Evolutionary conservation across 2,113 vertebrate genomes (phyloP), one percentile per base, ranked within the genome.

Genomic region (Ascaphus truei): DNA sequence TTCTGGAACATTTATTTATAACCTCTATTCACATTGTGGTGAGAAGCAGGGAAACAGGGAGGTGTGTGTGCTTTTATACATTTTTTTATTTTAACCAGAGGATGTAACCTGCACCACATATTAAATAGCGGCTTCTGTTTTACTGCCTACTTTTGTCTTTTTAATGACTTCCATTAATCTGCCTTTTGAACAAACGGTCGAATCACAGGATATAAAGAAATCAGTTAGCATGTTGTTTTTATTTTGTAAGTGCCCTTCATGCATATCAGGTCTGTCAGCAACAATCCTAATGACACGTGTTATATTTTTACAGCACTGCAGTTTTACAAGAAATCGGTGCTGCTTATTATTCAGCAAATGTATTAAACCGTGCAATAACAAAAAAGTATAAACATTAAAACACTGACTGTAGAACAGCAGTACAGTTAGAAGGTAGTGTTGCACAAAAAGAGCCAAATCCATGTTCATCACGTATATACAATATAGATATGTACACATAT

Each of bases 341-440:
- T 88, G 86, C 85, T 91, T 87, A 89, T 87, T 74, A 85, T 89
- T 88, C 88, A 90, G 90, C 88, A 90, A 93, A 93, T 93, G 88
- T 93, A 94, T 92, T 92, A 93, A 93, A 94, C 86, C 93, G 92
- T 95, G 93, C 93, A 95, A 91, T 93, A 93, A 94, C 89, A 88
- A 90, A 94, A 86, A 31, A 86, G 89, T 92, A 92, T 91, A 93
- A 94, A 94, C 93, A 95, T 90, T 93, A 90, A 93, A 93, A 94
- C 93, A 93, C 92, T 93, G 92, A 93, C 93, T 93, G 91, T 93
- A 89, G 87, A 93, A 93, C 90, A 90, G 91, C 91, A 91, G 90
- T 89, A 94, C 92, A 92, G 88, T 85, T 86, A 90, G 88, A 89
- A 93, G 84, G 89, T 89, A 91, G 91, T 92, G 92, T 86, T 90